Evolutionary conservation across 2,888 invertebrate genomes (phyloP), one percentile per base, ranked within the genome.

Genomic region (Polydrusus pterygomalis): DNA sequence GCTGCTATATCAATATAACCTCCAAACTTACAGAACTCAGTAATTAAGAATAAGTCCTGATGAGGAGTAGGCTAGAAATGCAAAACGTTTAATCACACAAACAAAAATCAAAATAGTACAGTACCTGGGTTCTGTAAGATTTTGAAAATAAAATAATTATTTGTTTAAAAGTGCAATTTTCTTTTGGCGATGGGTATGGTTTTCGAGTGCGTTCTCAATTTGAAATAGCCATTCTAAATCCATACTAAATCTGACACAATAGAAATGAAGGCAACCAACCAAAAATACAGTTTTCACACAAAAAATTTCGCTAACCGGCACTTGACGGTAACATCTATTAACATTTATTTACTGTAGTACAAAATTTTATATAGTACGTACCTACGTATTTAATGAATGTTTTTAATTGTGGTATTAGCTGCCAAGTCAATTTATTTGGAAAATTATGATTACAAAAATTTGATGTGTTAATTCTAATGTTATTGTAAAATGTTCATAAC

Each of bases 231-330:
- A 92, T 86, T 68, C 72, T 87, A 88, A 88, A 85, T 87, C 89
- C 89, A 91, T 90, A 92, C 92, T 91, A 91, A 92, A 91, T 91
- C 93, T 91, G 93, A 89, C 88, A 89, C 94, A 94, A 95, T 95
- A 95, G 94, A 84, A 85, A 91, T 92, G 93, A 93, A 93, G 93
- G 94, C 93, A 92, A 90, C 88, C 88, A 89, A 87, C 86, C 88
- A 87, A 88, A 87, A 86, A 89, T 88, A 88, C 88, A 88, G 88
- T 87, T 77, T 81, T 83, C 80, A 62, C 30, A 62, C 30, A 64
- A 62, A 74, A 75, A 71, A 18, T 72, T 79, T 79, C 62, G 73
- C 64, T 54, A 74, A 78, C 75, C 79, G 77, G 79, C 77, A 70
- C 71, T 77, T 74, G 62, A 74, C 47, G 65, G 68, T 70, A 70